Conservation (phyloP, 2,888 invertebrate species). For the Parelbella ahira region DNA sequence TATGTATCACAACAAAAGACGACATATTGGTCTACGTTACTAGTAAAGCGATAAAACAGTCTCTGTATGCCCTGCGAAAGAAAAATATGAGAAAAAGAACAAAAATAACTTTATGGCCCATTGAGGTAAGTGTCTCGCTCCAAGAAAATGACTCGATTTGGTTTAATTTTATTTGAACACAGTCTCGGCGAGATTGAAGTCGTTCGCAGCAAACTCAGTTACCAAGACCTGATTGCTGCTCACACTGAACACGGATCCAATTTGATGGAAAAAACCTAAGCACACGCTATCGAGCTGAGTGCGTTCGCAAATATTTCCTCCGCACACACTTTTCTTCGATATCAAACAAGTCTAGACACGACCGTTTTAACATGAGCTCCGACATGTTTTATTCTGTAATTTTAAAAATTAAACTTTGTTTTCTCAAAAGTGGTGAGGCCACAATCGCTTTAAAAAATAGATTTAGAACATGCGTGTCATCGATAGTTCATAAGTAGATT, state of each 20-base stretch:
- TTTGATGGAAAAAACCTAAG: conserved; percentile 46
- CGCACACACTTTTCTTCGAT: conserved; percentile 62
- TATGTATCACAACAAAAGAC: too few species aligned
- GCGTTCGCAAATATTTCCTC: conserved; percentile 64
- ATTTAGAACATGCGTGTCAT: too few species aligned
- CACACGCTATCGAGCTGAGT: conserved; percentile 59
- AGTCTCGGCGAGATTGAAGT: conserved; percentile 11
- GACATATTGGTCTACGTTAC: too few species aligned
- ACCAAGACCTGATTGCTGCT: conserved; percentile 32
- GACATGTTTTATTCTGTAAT: not conserved
- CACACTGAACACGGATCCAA: conserved; percentile 36
- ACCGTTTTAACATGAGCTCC: conserved; percentile 40
- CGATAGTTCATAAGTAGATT: too few species aligned
- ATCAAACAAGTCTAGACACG: conserved; percentile 66
- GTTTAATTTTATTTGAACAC: conserved; percentile 21
- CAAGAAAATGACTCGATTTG: conserved; percentile 17
- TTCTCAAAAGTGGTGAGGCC: too few species aligned
- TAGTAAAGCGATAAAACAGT: too few species aligned
- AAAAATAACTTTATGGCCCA: too few species aligned
- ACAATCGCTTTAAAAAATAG: too few species aligned
- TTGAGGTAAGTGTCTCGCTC: not conserved
- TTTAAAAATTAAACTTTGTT: too few species aligned
- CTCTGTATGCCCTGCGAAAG: too few species aligned
- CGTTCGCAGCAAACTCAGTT: conserved; percentile 20
- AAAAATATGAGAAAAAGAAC: too few species aligned